These are phyloP conservation scores for Myotis pilosus DNA, from an alignment of 2,797 vertebrate species.

Conservation along the genomic window DNA sequence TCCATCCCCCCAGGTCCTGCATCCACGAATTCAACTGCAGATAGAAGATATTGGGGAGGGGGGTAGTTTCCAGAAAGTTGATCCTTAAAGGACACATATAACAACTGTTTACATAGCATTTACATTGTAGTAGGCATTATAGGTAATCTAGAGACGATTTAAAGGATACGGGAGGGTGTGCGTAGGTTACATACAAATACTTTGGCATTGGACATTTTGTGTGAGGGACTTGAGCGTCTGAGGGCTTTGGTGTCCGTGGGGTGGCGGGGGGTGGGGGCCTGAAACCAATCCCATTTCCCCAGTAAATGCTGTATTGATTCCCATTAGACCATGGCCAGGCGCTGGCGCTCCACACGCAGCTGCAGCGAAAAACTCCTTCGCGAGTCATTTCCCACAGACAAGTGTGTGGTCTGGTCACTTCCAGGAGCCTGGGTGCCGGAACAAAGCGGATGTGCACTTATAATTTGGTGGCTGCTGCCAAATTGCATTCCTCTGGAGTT, in stretches of 20 bases:
- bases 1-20: background rate
- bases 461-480: background rate
- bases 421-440: background rate
- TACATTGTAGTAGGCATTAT: background rate
- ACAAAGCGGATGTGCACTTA: background rate
- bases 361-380: background rate
- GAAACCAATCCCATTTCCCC: background rate
- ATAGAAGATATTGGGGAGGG: background rate
- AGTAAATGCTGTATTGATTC: too few relatives aligned
- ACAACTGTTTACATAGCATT: background rate
- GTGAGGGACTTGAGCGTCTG: background rate
- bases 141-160: background rate
- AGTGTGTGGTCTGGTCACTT: background rate
- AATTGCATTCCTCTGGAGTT: background rate
- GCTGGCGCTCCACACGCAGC: background rate
- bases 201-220: background rate
- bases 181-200: background rate
- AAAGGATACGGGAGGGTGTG: background rate
- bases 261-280: background rate
- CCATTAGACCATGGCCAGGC: background rate
- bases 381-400: rapidly evolving
- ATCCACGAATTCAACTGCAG: too few relatives aligned
- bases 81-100: background rate
- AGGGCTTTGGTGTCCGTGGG: background rate
- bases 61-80: background rate